A percentile compares a stretch with the other conserved stretches of the same genome.
phyloP scores from a whole-genome alignment of 2,797 vertebrate species.

The Apogon talboti region DNA sequence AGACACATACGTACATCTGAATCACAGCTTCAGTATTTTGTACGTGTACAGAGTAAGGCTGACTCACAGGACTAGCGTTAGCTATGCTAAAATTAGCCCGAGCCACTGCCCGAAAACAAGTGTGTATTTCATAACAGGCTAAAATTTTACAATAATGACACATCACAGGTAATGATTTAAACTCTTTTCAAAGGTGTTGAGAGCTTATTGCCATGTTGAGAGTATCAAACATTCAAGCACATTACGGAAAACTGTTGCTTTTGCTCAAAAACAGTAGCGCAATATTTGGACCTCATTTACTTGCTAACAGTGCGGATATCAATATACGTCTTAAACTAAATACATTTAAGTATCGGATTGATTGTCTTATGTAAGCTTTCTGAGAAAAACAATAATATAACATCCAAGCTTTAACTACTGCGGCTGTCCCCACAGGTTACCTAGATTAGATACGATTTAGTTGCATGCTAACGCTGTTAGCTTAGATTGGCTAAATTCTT shows the following conservation, averaged over 20 bases:
- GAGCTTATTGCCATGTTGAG: accelerated
- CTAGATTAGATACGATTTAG: too few species aligned
- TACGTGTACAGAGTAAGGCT: not conserved
- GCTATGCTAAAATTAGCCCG: conserved; percentile 23
- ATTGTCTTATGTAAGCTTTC: too few species aligned
- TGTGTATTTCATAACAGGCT: not conserved
- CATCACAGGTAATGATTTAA: accelerated
- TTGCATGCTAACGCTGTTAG: conserved; percentile 20
- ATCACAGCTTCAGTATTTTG: too few species aligned
- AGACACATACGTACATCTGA: too few species aligned
- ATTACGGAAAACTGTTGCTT: not conserved
- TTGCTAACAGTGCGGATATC: not conserved
- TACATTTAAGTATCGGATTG: not conserved
- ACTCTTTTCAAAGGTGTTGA: accelerated
- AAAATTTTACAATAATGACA: not conserved
- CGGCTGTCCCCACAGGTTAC: too few species aligned
- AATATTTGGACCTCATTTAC: not conserved
- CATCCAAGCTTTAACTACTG: too few species aligned
- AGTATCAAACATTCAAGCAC: not conserved
- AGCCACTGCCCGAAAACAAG: conserved; percentile 3
- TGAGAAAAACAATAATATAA: too few species aligned
- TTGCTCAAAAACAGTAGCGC: not conserved
- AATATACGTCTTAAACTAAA: not conserved
- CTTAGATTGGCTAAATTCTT: conserved; percentile 31
- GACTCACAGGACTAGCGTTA: conserved; percentile 2